These are phyloP conservation scores for Pangasius macronema DNA, from an alignment of 2,797 vertebrate species.

Conservation along the genomic window DNA sequence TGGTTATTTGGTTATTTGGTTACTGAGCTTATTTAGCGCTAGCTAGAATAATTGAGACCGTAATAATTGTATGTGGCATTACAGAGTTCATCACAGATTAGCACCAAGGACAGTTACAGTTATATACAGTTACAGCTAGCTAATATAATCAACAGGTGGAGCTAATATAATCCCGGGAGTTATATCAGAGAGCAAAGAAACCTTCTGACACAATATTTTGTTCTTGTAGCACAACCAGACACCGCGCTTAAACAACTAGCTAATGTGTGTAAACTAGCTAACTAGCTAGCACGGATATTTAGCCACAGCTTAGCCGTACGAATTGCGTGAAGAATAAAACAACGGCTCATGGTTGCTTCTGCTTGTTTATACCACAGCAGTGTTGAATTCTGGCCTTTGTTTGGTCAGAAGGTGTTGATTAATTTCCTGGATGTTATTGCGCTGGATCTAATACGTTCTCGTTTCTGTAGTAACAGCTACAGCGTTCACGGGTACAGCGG, in stretches of 20 bases:
- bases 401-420: not conserved
- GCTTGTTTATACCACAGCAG: not conserved
- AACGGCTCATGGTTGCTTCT: not conserved
- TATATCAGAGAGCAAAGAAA: not conserved
- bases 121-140: too few relatives aligned
- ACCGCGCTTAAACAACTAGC: not conserved
- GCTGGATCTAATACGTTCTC: not conserved
- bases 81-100: not conserved
- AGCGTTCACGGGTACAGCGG: not conserved
- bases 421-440: not conserved
- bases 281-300: not conserved
- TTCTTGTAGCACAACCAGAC: not conserved
- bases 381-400: too few relatives aligned
- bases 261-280: not conserved
- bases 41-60: not conserved
- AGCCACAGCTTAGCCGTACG: not conserved
- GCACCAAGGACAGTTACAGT: not conserved
- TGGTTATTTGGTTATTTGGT: not conserved
- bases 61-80: too few relatives aligned
- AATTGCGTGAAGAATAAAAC: too few relatives aligned
- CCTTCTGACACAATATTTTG: not conserved
- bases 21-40: not conserved
- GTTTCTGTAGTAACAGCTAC: not conserved
- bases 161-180: not conserved
- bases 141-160: not conserved